Percentiles rank a stretch among this genome's conserved stretches.
These are phyloP conservation scores for Ctenodactylus gundi DNA, from an alignment of 2,113 vertebrate species.

Conservation along the genomic window DNA sequence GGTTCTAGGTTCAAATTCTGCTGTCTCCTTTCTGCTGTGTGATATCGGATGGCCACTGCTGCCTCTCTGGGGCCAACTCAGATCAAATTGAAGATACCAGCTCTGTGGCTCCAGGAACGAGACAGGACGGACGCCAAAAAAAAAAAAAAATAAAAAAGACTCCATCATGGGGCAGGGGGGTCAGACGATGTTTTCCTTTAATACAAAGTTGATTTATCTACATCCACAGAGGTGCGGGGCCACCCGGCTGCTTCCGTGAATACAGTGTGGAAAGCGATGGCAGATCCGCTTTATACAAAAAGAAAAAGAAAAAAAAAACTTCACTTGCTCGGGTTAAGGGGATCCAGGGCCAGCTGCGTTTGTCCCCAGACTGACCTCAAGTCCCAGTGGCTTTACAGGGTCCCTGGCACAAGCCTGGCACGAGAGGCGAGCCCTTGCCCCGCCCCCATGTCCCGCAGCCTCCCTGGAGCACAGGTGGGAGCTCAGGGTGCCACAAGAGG, in stretches of 20 bases:
- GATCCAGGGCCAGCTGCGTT: background rate
- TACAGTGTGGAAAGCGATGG: constrained; percentile 93
- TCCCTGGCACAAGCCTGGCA: background rate
- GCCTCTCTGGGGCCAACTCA: no score
- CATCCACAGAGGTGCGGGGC: constrained; percentile 96
- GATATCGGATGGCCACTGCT: no score
- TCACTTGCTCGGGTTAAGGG: background rate
- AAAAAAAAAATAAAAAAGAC: background rate
- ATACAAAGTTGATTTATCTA: constrained; percentile 99
- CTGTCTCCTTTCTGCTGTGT: no score
- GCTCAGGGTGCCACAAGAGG: background rate
- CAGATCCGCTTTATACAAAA: constrained; percentile 90
- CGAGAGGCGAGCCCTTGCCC: no score
- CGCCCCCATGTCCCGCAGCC: background rate
- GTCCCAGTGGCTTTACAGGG: background rate
- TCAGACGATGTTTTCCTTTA: constrained; percentile 99
- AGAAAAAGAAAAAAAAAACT: no score
- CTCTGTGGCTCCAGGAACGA: no score
- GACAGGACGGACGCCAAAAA: no score
- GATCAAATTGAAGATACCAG: no score
- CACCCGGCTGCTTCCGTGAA: constrained; percentile 93
- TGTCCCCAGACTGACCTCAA: background rate
- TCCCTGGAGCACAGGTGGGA: no score
- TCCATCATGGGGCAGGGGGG: background rate
- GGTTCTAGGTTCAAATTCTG: no score